phyloP scores from a whole-genome alignment of 2,888 invertebrate species.

The Thera obeliscata region DNA sequence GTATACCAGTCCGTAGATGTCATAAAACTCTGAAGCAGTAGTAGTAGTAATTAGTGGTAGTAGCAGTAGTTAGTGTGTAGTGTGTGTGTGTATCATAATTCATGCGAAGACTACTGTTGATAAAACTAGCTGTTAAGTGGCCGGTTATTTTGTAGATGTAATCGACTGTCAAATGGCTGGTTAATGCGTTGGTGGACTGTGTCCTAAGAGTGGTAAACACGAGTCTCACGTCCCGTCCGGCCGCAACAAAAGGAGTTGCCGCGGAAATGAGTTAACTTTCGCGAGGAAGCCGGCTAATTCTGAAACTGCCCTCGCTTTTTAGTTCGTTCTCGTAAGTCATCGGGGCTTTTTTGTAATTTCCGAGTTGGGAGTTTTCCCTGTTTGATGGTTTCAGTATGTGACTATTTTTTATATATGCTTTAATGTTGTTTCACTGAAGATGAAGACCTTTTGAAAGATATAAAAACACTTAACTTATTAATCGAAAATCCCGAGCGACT shows the following conservation, averaged over 20 bases:
- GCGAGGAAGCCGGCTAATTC: constrained; percentile 58
- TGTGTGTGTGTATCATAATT: too few species aligned
- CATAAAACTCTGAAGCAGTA: too few species aligned
- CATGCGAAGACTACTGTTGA: too few species aligned
- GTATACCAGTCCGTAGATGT: too few species aligned
- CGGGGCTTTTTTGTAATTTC: constrained; percentile 29
- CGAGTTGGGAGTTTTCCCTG: constrained; percentile 6
- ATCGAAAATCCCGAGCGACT: too few species aligned
- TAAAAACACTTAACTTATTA: too few species aligned
- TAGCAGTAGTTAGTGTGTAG: too few species aligned
- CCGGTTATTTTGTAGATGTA: not conserved
- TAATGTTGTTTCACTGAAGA: too few species aligned
- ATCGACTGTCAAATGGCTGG: not conserved
- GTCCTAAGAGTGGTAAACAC: constrained; percentile 61
- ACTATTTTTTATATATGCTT: not conserved
- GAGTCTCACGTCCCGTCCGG: constrained; percentile 53
- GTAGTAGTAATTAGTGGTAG: too few species aligned
- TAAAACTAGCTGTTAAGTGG: not conserved
- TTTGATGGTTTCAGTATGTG: constrained; percentile 1
- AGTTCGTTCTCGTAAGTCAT: constrained; percentile 29
- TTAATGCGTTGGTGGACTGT: constrained; percentile 34
- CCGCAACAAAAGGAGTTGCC: constrained; percentile 68
- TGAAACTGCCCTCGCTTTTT: constrained; percentile 33
- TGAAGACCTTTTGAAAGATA: too few species aligned
- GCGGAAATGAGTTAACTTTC: constrained; percentile 78